These are phyloP conservation scores for Maconellicoccus hirsutus DNA, from an alignment of 1,140 invertebrate genomes.

Conservation along the genomic window DNA sequence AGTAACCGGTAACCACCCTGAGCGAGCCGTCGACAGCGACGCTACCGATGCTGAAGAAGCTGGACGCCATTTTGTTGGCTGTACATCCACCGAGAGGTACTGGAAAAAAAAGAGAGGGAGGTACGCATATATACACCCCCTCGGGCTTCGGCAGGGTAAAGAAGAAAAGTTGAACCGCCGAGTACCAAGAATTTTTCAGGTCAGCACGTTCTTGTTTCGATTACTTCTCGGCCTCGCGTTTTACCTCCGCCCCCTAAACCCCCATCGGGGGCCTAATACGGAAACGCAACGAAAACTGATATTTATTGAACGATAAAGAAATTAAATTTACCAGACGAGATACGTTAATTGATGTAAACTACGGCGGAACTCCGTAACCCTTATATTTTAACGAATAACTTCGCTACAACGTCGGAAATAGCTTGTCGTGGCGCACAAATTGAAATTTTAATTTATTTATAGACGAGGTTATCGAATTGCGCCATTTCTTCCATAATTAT, in stretches of 20 bases:
- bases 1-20: neutral
- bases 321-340: neutral
- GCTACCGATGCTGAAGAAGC: too few species aligned
- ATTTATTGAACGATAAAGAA: slow-evolving; percentile 9
- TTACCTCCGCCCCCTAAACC: too few species aligned
- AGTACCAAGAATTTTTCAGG: too few species aligned
- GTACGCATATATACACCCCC: too few species aligned
- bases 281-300: neutral
- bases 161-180: too few species aligned
- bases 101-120: too few species aligned
- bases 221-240: too few species aligned
- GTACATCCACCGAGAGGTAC: too few species aligned
- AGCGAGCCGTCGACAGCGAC: neutral
- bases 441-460: slow-evolving; percentile 10
- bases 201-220: too few species aligned
- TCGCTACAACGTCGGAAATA: neutral
- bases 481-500: neutral
- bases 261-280: too few species aligned
- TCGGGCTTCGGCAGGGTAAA: too few species aligned
- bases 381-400: slow-evolving; percentile 1
- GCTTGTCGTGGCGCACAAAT: neutral
- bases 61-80: too few species aligned
- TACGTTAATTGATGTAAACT: neutral
- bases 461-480: neutral
- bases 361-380: neutral